These are phyloP conservation scores for Cataglyphis rosenhaueri DNA, from an alignment of 2,888 invertebrate genomes.

Conservation along the genomic window DNA sequence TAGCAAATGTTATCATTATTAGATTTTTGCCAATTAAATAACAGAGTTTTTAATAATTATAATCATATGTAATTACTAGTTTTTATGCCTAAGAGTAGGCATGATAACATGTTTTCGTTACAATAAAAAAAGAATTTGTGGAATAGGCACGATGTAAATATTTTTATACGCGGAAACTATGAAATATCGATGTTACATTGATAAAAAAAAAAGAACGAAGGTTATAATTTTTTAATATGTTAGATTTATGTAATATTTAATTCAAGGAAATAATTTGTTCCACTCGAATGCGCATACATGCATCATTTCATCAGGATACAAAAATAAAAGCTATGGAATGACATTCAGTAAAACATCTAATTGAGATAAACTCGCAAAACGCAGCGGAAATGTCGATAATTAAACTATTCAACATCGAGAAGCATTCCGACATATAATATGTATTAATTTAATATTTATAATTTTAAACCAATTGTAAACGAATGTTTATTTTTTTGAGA, in stretches of 20 bases:
- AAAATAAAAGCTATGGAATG: not conserved
- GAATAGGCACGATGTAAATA: not conserved
- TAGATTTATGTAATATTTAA: not conserved
- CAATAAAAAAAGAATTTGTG: not conserved
- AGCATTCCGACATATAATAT: not conserved
- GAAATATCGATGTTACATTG: not conserved
- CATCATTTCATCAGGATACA: not conserved
- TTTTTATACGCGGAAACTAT: not conserved
- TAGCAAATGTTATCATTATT: not conserved
- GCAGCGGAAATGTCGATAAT: not conserved
- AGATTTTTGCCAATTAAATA: not conserved
- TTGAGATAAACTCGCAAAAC: slow-evolving; percentile 6
- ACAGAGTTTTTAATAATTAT: not conserved
- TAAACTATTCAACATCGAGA: not conserved
- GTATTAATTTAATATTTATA: not conserved
- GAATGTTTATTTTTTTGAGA: not conserved
- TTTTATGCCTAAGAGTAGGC: not conserved
- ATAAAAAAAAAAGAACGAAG: not conserved
- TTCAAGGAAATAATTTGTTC: slow-evolving; percentile 12
- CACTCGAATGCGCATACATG: slow-evolving; percentile 5
- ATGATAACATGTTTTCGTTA: not conserved
- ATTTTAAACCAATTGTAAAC: not conserved
- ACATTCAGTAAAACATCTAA: not conserved
- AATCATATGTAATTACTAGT: not conserved
- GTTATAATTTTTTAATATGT: not conserved